phyloP scores from a whole-genome alignment of 2,888 invertebrate genomes.

The Pediacus dermestoides region DNA sequence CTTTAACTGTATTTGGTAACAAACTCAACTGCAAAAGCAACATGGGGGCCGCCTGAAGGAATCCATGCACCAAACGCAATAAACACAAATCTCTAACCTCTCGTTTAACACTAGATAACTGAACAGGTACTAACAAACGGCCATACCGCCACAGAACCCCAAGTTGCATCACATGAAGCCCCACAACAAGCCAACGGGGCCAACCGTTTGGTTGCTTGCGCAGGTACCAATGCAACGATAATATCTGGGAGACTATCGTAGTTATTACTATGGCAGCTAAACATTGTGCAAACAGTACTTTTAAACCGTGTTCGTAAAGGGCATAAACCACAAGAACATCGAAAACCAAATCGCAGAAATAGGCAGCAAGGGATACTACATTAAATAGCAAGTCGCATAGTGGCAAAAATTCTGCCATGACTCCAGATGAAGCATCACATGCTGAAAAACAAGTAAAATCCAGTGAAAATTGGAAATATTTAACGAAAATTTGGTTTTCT shows the following conservation, averaged over 20 bases:
- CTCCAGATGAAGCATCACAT: conserved; percentile 44
- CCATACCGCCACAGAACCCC: conserved; percentile 81
- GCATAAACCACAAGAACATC: conserved; percentile 84
- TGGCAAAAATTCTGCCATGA: conserved; percentile 80
- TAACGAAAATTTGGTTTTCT: conserved; percentile 33
- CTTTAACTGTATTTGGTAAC: conserved; percentile 50
- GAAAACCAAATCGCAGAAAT: conserved; percentile 88
- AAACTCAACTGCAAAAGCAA: conserved; percentile 76
- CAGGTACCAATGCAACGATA: conserved; percentile 74
- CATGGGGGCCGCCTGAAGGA: conserved; percentile 87
- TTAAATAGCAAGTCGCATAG: conserved; percentile 89
- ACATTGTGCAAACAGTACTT: conserved; percentile 64
- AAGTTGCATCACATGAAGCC: conserved; percentile 65
- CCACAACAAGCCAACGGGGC: conserved; percentile 54
- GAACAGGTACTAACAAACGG: conserved; percentile 78
- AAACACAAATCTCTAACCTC: conserved; percentile 75
- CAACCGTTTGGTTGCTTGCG: conserved; percentile 48
- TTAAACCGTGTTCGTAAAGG: conserved; percentile 65
- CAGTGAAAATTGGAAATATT: conserved; percentile 17
- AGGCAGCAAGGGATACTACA: conserved; percentile 83
- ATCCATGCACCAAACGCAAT: conserved; percentile 79
- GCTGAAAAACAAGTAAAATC: conserved; percentile 27
- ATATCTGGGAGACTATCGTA: conserved; percentile 69
- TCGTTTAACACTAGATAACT: conserved; percentile 75
- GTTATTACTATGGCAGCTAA: conserved; percentile 70